phyloP scores from a whole-genome alignment of 1,140 invertebrate genomes.

The Lycorma delicatula region DNA sequence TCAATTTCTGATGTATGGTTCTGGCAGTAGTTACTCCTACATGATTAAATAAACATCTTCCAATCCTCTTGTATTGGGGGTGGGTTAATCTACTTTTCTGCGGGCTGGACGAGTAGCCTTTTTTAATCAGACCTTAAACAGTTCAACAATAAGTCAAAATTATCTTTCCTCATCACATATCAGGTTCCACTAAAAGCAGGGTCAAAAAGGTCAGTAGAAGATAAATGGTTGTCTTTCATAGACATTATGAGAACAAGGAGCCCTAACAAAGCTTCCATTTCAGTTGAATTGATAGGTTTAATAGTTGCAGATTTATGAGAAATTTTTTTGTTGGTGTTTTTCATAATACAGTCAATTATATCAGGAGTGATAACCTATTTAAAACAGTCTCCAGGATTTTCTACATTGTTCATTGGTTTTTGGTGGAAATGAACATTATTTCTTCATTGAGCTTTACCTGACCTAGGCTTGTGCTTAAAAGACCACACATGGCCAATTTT shows the following conservation, averaged over 20 bases:
- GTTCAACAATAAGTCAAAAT: constrained; percentile 23
- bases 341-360: constrained; percentile 11
- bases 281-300: not conserved
- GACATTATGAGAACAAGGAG: constrained; percentile 4
- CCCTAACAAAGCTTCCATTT: constrained; percentile 11
- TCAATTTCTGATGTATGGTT: constrained; percentile 7
- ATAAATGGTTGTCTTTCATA: constrained; percentile 16
- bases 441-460: not conserved
- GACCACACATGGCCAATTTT: constrained; percentile 1
- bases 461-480: not conserved
- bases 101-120: constrained; percentile 19
- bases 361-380: constrained; percentile 4
- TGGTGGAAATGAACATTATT: constrained; percentile 9
- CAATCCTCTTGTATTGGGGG: constrained; percentile 21
- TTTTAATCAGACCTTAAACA: constrained; percentile 22
- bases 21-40: constrained; percentile 10
- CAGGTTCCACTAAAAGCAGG: constrained; percentile 18
- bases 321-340: constrained; percentile 12
- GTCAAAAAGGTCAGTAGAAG: constrained; percentile 8
- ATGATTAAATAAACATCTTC: constrained; percentile 15
- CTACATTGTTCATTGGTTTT: constrained; percentile 6
- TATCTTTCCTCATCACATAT: constrained; percentile 20
- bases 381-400: constrained; percentile 6
- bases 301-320: constrained; percentile 5
- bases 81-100: constrained; percentile 19